Conservation (phyloP, 2,113 vertebrate species). For the Engraulis encrasicolus region DNA sequence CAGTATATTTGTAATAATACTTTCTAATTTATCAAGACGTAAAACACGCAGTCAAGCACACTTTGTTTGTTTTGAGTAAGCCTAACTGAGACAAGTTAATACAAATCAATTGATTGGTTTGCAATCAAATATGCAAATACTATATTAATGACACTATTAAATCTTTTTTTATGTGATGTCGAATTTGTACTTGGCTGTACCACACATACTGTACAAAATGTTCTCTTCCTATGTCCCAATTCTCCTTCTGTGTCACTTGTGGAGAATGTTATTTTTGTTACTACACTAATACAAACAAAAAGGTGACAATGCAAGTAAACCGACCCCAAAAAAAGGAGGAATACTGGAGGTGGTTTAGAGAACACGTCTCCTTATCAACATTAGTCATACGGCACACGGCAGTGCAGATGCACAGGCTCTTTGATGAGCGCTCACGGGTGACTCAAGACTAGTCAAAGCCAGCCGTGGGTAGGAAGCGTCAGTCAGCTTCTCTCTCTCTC, state of each 20-base stretch:
- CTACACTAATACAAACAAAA: slow-evolving; percentile 25
- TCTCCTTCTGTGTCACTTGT: neutral
- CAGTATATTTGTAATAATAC: neutral
- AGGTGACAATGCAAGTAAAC: slow-evolving; percentile 38
- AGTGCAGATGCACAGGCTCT: slow-evolving; percentile 51
- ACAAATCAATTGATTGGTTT: neutral
- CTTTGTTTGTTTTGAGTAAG: neutral
- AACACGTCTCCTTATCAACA: slow-evolving; percentile 57
- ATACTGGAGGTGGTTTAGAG: slow-evolving; percentile 44
- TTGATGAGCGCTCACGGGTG: slow-evolving; percentile 65
- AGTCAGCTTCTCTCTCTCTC: too few species aligned
- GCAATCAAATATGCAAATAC: neutral
- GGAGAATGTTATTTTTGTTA: neutral
- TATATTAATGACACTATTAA: neutral
- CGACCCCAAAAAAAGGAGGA: slow-evolving; percentile 40
- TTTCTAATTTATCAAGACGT: neutral
- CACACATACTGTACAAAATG: slow-evolving; percentile 26
- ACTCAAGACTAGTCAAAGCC: slow-evolving; percentile 59
- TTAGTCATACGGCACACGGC: slow-evolving; percentile 67
- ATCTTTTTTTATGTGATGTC: neutral
- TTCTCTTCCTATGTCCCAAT: neutral
- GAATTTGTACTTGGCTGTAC: slow-evolving; percentile 6
- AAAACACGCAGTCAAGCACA: neutral
- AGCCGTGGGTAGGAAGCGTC: slow-evolving; percentile 49
- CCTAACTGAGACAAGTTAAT: neutral